Evolutionary conservation across 1,140 invertebrate genomes (phyloP), one percentile per base, ranked within the genome.

Genomic region (Ooceraea biroi): DNA sequence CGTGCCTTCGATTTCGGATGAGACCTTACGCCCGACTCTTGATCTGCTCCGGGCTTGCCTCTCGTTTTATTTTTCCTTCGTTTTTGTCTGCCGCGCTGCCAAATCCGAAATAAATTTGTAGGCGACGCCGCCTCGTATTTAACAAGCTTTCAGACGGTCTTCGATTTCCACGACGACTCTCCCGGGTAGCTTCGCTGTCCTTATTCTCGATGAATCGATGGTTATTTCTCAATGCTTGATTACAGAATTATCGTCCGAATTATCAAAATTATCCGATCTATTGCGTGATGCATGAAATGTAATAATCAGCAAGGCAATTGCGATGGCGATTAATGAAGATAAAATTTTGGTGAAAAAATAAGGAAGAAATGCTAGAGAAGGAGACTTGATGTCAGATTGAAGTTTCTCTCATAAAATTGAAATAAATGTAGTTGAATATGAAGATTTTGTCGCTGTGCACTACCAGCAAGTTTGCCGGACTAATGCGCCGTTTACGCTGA

Each of bases 1-100:
- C 58, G 82, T 73, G 58, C 27, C 88, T 89, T 89, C 88, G 87
- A 89, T 89, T 87, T 88, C 60, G 66, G 86, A 76, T 89, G 80
- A 89, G 80, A 7, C 82, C 87, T 78, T 82, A 86, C 87, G 76
- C 83, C 52, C 65, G 50, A 65, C 69, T 85, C 63, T 36, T 72
- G 68, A 69, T 84, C 58, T 77, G 48, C 65, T n/a, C 76, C 50
- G 50, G 55, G 52, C 63, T 77, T 55, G 63, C 36, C 36, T 84
- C 69, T 73, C 60, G 74, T 78, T 89, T 82, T 86, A 52, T 63
- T 69, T 76, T 63, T 60, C 65, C 73, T 65, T 52, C 60, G 36
- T 36, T 36, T 58, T 68, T 71, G 66, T 71, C 68, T 66, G 50
- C 27, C 76, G 58, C 27, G 25, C 36, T 36, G 36, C 69, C 46